These are phyloP conservation scores for Scalopus aquaticus DNA, from an alignment of 2,113 vertebrate species.

Conservation along the genomic window DNA sequence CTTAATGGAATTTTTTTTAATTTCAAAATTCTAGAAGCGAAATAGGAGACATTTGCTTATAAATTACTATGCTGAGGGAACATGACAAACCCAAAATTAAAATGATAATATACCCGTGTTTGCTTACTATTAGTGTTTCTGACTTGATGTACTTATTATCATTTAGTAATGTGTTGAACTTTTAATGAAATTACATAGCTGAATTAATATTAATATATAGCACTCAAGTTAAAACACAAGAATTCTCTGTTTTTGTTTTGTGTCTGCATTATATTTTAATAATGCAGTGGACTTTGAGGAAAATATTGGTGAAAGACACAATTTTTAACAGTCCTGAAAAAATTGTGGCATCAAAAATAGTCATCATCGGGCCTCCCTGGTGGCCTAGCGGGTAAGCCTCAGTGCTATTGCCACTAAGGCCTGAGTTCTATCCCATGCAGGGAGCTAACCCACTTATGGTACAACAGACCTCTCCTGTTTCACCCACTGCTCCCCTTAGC, in stretches of 20 bases:
- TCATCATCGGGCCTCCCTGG: no score
- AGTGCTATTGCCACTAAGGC: no score
- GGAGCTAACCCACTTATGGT: no score
- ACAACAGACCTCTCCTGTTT: no score
- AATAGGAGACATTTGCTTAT: slow-evolving; percentile 36
- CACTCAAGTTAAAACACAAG: slow-evolving; percentile 30
- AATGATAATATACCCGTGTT: neutral
- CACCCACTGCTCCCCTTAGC: no score
- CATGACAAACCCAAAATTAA: slow-evolving; percentile 14
- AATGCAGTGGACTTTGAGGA: neutral
- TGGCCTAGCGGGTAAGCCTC: no score
- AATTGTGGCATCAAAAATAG: neutral
- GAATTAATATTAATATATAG: neutral
- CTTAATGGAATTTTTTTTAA: slow-evolving; percentile 55
- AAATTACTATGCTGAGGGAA: slow-evolving; percentile 1
- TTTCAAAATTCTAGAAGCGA: slow-evolving; percentile 47
- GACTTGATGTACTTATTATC: slow-evolving; percentile 25
- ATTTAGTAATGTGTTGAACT: neutral
- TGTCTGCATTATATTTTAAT: neutral
- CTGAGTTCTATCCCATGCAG: no score
- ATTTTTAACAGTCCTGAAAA: neutral
- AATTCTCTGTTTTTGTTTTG: neutral
- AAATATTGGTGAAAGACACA: neutral
- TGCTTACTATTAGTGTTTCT: neutral
- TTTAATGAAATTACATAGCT: neutral